Conservation (phyloP, 2,113 vertebrate species). For the Platichthys stellatus region DNA sequence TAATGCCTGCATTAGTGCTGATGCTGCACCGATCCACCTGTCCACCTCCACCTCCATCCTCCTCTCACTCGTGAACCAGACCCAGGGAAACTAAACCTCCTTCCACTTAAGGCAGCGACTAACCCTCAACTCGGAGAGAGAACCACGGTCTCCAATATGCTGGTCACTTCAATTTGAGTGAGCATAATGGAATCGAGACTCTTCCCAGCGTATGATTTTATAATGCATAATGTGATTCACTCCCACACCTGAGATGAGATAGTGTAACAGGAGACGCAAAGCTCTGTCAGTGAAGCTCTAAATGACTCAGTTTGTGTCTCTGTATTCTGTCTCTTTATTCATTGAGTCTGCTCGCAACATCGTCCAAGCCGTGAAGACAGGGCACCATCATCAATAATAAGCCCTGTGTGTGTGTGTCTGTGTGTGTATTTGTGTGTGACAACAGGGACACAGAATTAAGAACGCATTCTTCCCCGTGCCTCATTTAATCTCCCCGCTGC, state of each 20-base stretch:
- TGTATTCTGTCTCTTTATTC: conserved; percentile 2
- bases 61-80: neutral
- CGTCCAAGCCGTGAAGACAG: conserved; percentile 33
- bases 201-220: neutral
- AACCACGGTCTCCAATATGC: neutral
- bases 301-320: conserved; percentile 3
- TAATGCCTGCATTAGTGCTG: neutral
- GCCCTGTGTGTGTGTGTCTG: conserved; percentile 11
- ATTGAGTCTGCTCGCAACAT: conserved; percentile 25
- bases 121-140: neutral
- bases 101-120: neutral
- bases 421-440: conserved; percentile 5
- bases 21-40: neutral
- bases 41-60: neutral
- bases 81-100: neutral
- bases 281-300: neutral
- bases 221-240: conserved; percentile 12
- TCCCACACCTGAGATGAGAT: conserved; percentile 27
- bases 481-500: conserved; percentile 1
- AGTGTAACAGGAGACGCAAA: conserved; percentile 16
- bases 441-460: conserved; percentile 46
- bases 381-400: conserved; percentile 53
- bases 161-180: neutral
- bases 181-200: conserved; percentile 6
- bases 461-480: conserved; percentile 42